Base-by-base conservation (phyloP, 2,888 invertebrate genomes). In the Oxyscelio sp. region DNA sequence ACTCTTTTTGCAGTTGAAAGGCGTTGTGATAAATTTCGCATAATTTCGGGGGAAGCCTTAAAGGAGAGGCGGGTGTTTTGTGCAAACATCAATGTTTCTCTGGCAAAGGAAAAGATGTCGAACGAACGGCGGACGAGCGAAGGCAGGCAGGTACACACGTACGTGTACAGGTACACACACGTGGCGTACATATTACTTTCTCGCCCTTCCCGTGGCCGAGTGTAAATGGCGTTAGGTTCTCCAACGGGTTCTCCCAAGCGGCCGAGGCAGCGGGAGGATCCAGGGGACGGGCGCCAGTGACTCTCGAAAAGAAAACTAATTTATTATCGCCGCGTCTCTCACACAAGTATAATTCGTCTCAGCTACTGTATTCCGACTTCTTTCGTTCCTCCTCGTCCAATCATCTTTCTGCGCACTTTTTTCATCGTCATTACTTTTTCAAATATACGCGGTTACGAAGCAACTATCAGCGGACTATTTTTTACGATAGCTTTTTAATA, bases 291-390 rank as follows among this genome's bases (percentile, higher is more conserved):
- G 84, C 84, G 75, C 84, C 84, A 84, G 84, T 84, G 80, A 80
- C 84, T 84, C 80, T 84, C 80, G 80, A 81, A 85, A 85, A 85
- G 85, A 81, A 81, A 85, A 81, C 85, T 85, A 85, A 85, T 80
- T 85, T 85, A 85, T 85, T 85, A 85, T 85, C 84, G 84, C 84
- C 80, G 80, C 84, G 84, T 85, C 77, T n/a, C n/a, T n/a, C n/a
- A n/a, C n/a, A n/a, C n/a, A 84, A 80, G 84, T 80, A 84, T 80
- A 84, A 84, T 84, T 85, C 84, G 84, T 85, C 84, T 74, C 80
- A 85, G 85, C 85, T 85, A 85, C 85, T 85, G 85, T 85, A 85
- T 81, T 80, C 59, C 77, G 80, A 77, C 75, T 79, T 83, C 75
- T 74, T 83, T 79, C 84, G 80, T 71, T 84, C 71, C 65, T 66